Evolutionary conservation across 1,140 invertebrate genomes (phyloP).

Genomic region (Ips typographus): DNA sequence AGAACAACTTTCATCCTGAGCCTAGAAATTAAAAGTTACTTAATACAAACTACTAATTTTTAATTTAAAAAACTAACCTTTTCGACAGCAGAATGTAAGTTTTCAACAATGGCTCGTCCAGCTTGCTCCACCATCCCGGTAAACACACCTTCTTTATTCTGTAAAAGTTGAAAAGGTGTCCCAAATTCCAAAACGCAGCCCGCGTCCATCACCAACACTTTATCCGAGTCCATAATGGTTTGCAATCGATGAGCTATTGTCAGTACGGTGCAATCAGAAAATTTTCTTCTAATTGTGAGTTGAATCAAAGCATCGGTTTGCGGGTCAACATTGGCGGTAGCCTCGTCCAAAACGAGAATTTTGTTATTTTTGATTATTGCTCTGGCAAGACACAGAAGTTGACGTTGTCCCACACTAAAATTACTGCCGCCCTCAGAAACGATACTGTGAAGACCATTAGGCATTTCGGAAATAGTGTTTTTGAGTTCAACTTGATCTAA

Average conservation of each 20-base stretch:
- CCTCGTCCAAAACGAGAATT: conserved; percentile 71
- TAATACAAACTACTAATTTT: too few species aligned
- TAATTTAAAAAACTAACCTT: conserved; percentile 5
- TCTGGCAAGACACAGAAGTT: conserved; percentile 60
- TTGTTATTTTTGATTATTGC: conserved; percentile 64
- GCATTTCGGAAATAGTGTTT: conserved; percentile 52
- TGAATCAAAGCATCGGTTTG: conserved; percentile 65
- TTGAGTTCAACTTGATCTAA: conserved; percentile 77
- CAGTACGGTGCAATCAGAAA: conserved; percentile 68
- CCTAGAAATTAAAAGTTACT: too few species aligned
- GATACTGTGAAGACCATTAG: conserved; percentile 50
- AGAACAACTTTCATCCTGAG: too few species aligned
- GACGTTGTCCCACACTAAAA: conserved; percentile 60
- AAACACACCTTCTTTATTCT: conserved; percentile 54
- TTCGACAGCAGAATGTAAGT: conserved; percentile 60
- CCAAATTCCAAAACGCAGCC: conserved; percentile 60
- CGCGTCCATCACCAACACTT: conserved; percentile 58
- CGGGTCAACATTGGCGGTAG: conserved; percentile 62
- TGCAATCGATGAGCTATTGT: conserved; percentile 73
- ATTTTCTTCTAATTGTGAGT: conserved; percentile 61
- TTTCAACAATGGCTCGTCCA: conserved; percentile 60
- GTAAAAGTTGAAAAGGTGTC: conserved; percentile 62
- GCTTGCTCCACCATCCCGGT: conserved; percentile 66
- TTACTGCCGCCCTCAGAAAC: conserved; percentile 63
- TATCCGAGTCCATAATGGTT: conserved; percentile 69